These are phyloP conservation scores for Ictalurus punctatus DNA, from an alignment of 2,113 vertebrate species.

Conservation along the genomic window DNA sequence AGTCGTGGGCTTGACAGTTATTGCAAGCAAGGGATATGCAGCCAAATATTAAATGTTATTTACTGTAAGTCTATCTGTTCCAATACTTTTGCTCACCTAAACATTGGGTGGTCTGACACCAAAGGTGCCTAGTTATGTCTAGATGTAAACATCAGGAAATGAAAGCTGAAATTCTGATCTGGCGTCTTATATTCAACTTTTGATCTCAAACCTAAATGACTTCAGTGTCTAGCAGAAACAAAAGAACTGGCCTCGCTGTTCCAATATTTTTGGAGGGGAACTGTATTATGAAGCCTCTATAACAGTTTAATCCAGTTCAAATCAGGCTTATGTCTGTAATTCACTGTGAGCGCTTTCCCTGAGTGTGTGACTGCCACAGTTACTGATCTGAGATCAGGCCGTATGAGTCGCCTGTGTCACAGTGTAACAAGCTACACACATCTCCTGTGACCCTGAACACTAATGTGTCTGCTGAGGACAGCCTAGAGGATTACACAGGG, in stretches of 20 bases:
- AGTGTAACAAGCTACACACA: conserved; percentile 25
- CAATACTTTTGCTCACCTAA: no score
- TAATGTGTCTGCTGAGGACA: conserved; percentile 31
- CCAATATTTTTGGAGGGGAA: neutral
- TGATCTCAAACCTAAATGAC: neutral
- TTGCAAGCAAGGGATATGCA: no score
- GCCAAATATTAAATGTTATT: no score
- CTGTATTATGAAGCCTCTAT: neutral
- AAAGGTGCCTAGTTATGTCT: neutral
- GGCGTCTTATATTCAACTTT: neutral
- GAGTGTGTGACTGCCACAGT: neutral
- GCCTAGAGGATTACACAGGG: conserved; percentile 31
- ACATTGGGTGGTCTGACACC: no score
- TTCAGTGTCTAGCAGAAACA: neutral
- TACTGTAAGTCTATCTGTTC: no score
- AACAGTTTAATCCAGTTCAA: neutral
- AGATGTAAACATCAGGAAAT: neutral
- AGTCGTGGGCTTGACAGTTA: no score
- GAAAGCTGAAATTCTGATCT: neutral
- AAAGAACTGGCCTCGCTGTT: neutral
- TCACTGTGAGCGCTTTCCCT: neutral
- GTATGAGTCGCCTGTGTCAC: conserved; percentile 30
- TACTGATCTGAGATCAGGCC: conserved; percentile 18
- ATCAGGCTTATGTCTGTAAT: conserved; percentile 1
- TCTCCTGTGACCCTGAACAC: conserved; percentile 45